Conservation (phyloP, 2,797 vertebrate genomes). For the Galagoides demidoff region DNA sequence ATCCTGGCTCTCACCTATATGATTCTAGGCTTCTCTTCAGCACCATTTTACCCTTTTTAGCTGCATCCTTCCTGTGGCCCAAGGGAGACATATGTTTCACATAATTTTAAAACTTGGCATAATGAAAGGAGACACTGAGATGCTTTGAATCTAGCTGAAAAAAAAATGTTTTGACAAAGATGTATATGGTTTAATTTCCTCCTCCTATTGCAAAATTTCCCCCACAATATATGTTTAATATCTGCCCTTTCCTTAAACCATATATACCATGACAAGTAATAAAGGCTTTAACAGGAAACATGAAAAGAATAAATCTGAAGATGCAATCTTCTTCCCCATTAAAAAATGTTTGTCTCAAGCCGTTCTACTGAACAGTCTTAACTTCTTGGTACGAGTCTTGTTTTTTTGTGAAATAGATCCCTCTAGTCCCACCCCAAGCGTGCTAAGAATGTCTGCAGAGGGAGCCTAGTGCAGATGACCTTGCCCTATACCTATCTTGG, state of each 20-base stretch:
- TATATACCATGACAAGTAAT: background rate
- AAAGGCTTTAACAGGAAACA: background rate
- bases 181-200: constrained; percentile 24
- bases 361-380: background rate
- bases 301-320: background rate
- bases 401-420: background rate
- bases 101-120: background rate
- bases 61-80: background rate
- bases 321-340: background rate
- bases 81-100: background rate
- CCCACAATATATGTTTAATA: background rate
- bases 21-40: background rate
- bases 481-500: background rate
- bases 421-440: background rate
- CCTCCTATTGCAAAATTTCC: background rate
- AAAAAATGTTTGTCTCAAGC: background rate
- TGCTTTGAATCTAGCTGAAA: background rate
- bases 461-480: background rate
- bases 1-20: background rate
- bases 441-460: background rate
- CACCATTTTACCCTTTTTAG: background rate
- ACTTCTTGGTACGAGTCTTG: background rate
- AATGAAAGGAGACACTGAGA: constrained; percentile 13
- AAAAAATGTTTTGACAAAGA: background rate
- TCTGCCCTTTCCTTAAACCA: background rate